These are phyloP conservation scores for Bryconaethiops microstoma DNA, from an alignment of 2,797 vertebrate genomes.

Conservation along the genomic window DNA sequence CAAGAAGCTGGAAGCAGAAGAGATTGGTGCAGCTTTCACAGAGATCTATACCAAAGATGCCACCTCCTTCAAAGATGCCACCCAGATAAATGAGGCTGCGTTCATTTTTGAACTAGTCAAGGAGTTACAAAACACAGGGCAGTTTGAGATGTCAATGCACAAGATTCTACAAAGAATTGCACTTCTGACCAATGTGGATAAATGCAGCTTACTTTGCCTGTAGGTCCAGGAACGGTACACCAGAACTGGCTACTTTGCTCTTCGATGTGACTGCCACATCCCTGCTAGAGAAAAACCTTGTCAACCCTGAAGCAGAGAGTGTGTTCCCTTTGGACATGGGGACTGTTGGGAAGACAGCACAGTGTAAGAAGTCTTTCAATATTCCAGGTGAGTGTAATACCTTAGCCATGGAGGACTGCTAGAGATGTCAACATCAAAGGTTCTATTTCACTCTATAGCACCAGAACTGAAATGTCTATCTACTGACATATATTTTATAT, in stretches of 20 bases:
- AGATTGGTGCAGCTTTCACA: conserved; percentile 74
- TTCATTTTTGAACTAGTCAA: conserved; percentile 83
- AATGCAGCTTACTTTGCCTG: too few species aligned
- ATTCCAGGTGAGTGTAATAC: too few species aligned
- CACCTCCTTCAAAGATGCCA: conserved; percentile 77
- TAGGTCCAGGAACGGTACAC: conserved; percentile 75
- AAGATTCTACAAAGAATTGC: conserved; percentile 72
- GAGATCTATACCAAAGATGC: conserved; percentile 72
- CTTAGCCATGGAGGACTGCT: too few species aligned
- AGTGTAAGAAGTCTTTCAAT: neutral
- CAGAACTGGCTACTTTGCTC: conserved; percentile 74
- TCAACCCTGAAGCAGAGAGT: conserved; percentile 75
- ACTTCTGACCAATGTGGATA: conserved; percentile 80
- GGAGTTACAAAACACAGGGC: conserved; percentile 69
- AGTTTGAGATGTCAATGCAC: conserved; percentile 76
- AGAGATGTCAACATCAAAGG: too few species aligned
- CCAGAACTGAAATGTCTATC: too few species aligned
- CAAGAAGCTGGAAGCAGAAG: conserved; percentile 79
- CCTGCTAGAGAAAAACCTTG: conserved; percentile 77
- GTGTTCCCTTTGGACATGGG: conserved; percentile 80
- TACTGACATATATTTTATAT: too few species aligned
- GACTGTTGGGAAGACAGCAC: neutral
- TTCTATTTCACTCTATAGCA: too few species aligned
- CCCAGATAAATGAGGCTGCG: conserved; percentile 78
- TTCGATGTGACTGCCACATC: conserved; percentile 60